phyloP scores from a whole-genome alignment of 2,888 invertebrate genomes.

The Plemyria rubiginata region DNA sequence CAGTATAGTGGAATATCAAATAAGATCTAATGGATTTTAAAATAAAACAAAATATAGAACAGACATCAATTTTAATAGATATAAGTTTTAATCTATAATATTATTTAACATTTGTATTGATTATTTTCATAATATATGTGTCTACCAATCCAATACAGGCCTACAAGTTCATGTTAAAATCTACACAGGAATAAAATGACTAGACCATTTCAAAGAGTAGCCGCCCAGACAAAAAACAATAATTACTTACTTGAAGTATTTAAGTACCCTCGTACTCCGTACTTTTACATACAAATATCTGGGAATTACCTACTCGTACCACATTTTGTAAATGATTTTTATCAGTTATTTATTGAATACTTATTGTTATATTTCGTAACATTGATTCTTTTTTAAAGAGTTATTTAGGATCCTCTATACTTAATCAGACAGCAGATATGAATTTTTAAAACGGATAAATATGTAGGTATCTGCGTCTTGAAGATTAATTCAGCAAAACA shows the following conservation, averaged over 20 bases:
- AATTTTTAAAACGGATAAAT: too few relatives aligned
- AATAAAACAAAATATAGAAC: slow-evolving; percentile 75
- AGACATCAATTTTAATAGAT: slow-evolving; percentile 85
- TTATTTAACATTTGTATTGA: slow-evolving; percentile 80
- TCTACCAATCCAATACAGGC: slow-evolving; percentile 80
- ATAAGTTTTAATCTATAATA: slow-evolving; percentile 79
- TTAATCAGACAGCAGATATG: too few relatives aligned
- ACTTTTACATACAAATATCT: slow-evolving; percentile 10
- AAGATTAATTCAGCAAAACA: too few relatives aligned
- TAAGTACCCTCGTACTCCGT: neutral
- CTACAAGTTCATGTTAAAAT: slow-evolving; percentile 72
- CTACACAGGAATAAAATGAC: slow-evolving; percentile 81
- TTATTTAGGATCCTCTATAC: too few relatives aligned
- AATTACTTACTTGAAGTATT: neutral
- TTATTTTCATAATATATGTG: slow-evolving; percentile 79
- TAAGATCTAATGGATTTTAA: slow-evolving; percentile 6
- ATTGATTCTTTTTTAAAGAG: too few relatives aligned
- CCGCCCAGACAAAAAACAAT: slow-evolving; percentile 59
- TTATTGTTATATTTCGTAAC: too few relatives aligned
- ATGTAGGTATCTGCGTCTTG: too few relatives aligned
- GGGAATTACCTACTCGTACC: slow-evolving; percentile 7
- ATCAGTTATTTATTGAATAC: neutral
- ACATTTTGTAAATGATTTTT: slow-evolving; percentile 11
- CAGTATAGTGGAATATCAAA: too few relatives aligned
- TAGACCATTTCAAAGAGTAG: slow-evolving; percentile 77